A percentile compares a stretch with the other conserved stretches of the same genome.
phyloP scores from a whole-genome alignment of 2,113 vertebrate species.

The Hypomesus transpacificus region DNA sequence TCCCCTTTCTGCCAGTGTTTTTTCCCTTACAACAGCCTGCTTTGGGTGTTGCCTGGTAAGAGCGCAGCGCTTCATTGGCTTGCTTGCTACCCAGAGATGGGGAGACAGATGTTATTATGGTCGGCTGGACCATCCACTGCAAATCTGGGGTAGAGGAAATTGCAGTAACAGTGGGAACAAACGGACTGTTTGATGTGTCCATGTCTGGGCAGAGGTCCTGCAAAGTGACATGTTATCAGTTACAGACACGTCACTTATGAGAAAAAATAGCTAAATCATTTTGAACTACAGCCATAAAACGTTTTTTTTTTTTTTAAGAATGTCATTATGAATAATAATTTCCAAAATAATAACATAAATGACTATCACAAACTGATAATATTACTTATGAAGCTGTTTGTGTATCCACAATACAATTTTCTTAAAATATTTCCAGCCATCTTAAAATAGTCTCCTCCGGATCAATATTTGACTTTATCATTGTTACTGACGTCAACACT shows the following conservation, averaged over 20 bases:
- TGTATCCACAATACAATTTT: neutral
- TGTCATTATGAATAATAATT: no score
- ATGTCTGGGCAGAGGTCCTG: conserved; percentile 81
- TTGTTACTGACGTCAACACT: conserved; percentile 93
- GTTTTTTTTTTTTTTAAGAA: no score
- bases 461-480: conserved; percentile 88
- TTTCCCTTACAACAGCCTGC: conserved; percentile 76
- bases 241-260: neutral
- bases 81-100: conserved; percentile 81
- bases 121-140: conserved; percentile 93
- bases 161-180: conserved; percentile 89
- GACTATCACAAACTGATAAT: no score
- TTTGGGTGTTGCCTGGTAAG: conserved; percentile 72
- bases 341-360: no score
- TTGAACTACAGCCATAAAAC: neutral
- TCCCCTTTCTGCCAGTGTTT: conserved; percentile 83
- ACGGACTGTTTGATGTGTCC: conserved; percentile 72
- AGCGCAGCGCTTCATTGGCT: conserved; percentile 75
- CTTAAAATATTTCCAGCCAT: conserved; percentile 57
- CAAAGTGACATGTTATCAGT: conserved; percentile 33
- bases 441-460: conserved; percentile 72
- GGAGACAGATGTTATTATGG: conserved; percentile 83
- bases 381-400: no score
- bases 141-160: conserved; percentile 89
- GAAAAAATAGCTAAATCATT: neutral